phyloP scores from a whole-genome alignment of 2,888 invertebrate species.

The Mellilla xanthometata region DNA sequence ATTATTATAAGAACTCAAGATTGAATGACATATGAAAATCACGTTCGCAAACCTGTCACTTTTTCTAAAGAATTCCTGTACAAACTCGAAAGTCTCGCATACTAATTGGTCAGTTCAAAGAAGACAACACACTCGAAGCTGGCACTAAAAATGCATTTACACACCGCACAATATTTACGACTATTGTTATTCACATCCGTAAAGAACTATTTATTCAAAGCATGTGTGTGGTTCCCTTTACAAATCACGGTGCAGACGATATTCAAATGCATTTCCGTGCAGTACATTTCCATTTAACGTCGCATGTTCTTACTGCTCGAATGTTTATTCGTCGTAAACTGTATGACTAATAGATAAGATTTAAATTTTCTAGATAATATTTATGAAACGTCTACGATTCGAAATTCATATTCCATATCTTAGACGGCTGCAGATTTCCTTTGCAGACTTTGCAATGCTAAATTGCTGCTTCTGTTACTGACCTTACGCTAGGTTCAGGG shows the following conservation, averaged over 20 bases:
- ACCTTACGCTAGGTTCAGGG: too few species aligned
- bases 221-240: slow-evolving; percentile 41
- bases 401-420: slow-evolving; percentile 13
- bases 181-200: slow-evolving; percentile 23
- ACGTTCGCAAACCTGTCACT: neutral
- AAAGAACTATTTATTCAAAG: slow-evolving; percentile 30
- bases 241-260: slow-evolving; percentile 36
- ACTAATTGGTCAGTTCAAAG: slow-evolving; percentile 5
- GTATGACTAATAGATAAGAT: slow-evolving; percentile 34
- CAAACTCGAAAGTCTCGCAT: neutral
- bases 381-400: slow-evolving; percentile 23
- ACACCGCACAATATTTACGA: slow-evolving; percentile 16
- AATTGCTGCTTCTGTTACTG: neutral
- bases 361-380: slow-evolving; percentile 18
- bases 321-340: slow-evolving; percentile 35
- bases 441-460: neutral
- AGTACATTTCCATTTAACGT: slow-evolving; percentile 50
- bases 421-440: neutral
- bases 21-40: neutral
- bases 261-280: slow-evolving; percentile 51
- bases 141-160: slow-evolving; percentile 12
- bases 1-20: neutral
- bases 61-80: neutral
- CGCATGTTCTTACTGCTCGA: slow-evolving; percentile 33
- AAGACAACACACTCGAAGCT: neutral